phyloP scores from a whole-genome alignment of 2,113 vertebrate species.

The Petroica traversi region DNA sequence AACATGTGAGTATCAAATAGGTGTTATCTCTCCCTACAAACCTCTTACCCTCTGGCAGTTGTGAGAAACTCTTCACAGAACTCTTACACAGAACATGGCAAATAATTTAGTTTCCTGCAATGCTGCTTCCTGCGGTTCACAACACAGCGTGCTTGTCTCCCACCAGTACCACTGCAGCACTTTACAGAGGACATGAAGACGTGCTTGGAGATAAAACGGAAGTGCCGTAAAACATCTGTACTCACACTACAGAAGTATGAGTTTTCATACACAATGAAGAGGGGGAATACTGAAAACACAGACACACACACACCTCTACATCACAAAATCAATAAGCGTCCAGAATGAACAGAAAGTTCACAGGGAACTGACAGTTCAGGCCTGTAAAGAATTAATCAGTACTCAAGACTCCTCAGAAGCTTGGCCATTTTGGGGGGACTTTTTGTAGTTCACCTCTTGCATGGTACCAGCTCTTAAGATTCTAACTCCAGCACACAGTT shows the following conservation, averaged over 20 bases:
- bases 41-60: not conserved
- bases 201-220: not conserved
- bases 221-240: not conserved
- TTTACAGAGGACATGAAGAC: not conserved
- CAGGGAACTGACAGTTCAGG: not conserved
- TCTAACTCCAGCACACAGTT: not conserved
- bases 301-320: too few species aligned
- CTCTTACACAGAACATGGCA: not conserved
- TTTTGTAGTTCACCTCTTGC: not conserved
- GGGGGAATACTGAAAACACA: not conserved
- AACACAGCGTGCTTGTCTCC: accelerated
- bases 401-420: not conserved
- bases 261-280: not conserved
- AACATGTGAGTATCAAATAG: not conserved
- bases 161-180: not conserved
- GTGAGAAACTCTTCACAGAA: not conserved
- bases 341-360: not conserved
- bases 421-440: accelerated
- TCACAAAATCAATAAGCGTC: not conserved
- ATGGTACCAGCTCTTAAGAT: not conserved
- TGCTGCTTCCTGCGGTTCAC: not conserved
- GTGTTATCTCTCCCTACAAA: not conserved
- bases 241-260: not conserved
- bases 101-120: not conserved
- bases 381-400: not conserved